Percentiles rank a stretch among this genome's conserved stretches.
Evolutionary conservation across 30 jellyfish, hydroid and myxozoan species (phyloP).

Genomic region (Euphysa ruthae): DNA sequence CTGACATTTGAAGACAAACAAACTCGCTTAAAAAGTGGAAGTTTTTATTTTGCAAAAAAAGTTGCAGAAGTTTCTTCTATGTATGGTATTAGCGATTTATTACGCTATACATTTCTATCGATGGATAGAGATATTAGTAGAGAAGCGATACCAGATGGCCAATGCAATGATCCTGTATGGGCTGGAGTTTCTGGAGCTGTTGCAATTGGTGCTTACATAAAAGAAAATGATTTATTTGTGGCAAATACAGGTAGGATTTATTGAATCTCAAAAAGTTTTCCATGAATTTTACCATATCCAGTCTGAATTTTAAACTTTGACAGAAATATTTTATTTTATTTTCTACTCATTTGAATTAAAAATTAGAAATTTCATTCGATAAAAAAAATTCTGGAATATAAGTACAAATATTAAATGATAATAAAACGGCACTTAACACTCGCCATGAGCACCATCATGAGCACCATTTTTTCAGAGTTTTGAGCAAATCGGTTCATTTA

Average conservation of each 20-base stretch:
- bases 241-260: conserved; percentile 73
- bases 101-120: conserved; percentile 40
- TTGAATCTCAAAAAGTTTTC: not conserved
- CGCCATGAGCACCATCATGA: too few species aligned
- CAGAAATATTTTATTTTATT: too few species aligned
- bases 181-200: conserved; percentile 93
- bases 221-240: conserved; percentile 53
- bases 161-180: conserved; percentile 66
- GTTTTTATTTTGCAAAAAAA: conserved; percentile 16
- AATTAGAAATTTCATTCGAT: too few species aligned
- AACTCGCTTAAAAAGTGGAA: conserved; percentile 45
- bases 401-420: too few species aligned
- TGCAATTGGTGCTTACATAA: conserved; percentile 75
- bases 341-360: too few species aligned
- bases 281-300: too few species aligned
- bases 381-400: too few species aligned
- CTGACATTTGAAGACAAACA: conserved; percentile 51
- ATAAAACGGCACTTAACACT: too few species aligned
- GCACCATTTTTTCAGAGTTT: too few species aligned
- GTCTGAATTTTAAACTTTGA: too few species aligned
- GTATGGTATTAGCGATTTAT: conserved; percentile 21
- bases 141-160: conserved; percentile 88
- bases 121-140: conserved; percentile 72
- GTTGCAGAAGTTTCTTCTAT: not conserved
- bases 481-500: too few species aligned